Base-by-base conservation (phyloP, 2,888 invertebrate species). In the Psylliodes chrysocephalus region DNA sequence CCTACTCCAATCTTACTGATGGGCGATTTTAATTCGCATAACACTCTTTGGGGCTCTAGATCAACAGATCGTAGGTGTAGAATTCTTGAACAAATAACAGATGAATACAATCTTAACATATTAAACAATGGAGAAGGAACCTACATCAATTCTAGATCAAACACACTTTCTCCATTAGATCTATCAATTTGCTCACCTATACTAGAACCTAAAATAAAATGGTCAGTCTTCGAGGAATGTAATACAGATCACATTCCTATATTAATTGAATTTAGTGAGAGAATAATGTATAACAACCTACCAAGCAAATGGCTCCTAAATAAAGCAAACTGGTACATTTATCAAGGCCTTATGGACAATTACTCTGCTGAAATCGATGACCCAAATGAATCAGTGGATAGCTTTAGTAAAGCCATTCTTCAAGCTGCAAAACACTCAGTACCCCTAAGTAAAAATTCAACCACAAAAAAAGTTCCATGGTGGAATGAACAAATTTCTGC, bases 221-320 rank as follows among this genome's bases (percentile, higher is more conserved):
- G 56, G 63, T 30, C 38, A 17, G 42, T 47, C 0, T 1, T 62
- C 15, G 12, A 33, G 4, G 56, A 49, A 2, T 40, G 40, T 4
- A 30, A 33, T 4, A 62, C 49, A 42, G 60, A 60, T 12, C 60
- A 60, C 33, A 18, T n/a, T 10, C 42, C 60, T 18, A 35, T 60
- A 14, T 28, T 12, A 15, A 52, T 60, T 40, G 52, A 60, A 17
- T 38, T 38, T 15, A 19, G 12, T 14, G 25, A 6, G 5, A 10
- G 46, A 2, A 7, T 6, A 1, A 19, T 10, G 1, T n/a, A 17
- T n/a, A n/a, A n/a, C 19, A 1, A 6, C 5, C n/a, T 22, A 1
- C n/a, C 22, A 1, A 7, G 1, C 8, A n/a, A 7, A 10, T 51
- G 51, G 51, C 51, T 30, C 17, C 4, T 51, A 14, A 51, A 30